Percentiles rank a stretch among this genome's conserved stretches.
Evolutionary conservation across 2,797 vertebrate species (phyloP).

Genomic region (Cyprinella venusta): DNA sequence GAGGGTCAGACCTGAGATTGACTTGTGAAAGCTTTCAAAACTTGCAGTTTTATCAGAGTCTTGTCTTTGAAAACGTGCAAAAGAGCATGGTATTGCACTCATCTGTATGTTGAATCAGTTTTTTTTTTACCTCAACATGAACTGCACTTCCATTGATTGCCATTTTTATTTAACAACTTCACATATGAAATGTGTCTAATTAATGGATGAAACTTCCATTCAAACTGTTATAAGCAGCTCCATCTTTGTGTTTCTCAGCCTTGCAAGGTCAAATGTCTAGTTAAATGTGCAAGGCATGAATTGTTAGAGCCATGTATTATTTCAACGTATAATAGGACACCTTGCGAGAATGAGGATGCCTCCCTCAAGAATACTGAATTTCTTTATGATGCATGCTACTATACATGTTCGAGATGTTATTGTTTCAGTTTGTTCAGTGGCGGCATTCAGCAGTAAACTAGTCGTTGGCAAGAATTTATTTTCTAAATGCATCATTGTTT

Average conservation of each 20-base stretch:
- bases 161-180: conserved; percentile 41
- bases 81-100: conserved; percentile 28
- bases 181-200: conserved; percentile 56
- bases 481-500: neutral
- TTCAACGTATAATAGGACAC: neutral
- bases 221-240: conserved; percentile 47
- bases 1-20: conserved; percentile 14
- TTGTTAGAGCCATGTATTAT: neutral
- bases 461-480: neutral
- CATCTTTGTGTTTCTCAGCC: conserved; percentile 18
- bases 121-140: conserved; percentile 19
- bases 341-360: neutral
- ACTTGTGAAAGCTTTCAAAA: conserved; percentile 33
- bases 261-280: conserved; percentile 54
- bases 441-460: neutral
- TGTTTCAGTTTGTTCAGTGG: neutral
- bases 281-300: conserved; percentile 52
- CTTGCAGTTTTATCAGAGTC: neutral
- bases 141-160: conserved; percentile 27
- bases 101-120: conserved; percentile 16
- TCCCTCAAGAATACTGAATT: neutral
- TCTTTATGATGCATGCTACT: neutral
- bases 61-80: conserved; percentile 37
- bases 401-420: neutral
- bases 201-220: conserved; percentile 48